Conservation (phyloP, 2,888 invertebrate species). For the Ectemnius cavifrons region DNA sequence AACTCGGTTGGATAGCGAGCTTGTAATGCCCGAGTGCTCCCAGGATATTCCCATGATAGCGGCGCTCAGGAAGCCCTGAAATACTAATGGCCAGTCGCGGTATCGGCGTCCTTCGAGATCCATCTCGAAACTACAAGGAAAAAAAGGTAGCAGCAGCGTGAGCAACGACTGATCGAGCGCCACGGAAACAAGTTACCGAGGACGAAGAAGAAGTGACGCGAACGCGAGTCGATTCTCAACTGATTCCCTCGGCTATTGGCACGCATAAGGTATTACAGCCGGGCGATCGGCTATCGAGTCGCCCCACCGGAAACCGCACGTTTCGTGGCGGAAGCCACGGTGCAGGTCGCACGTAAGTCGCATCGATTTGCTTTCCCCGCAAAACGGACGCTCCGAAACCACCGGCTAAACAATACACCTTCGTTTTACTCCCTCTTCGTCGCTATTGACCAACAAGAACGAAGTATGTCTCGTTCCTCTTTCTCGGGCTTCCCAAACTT, state of each 20-base stretch:
- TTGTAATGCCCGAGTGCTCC: slow-evolving; percentile 45
- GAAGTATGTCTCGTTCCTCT: too few species aligned
- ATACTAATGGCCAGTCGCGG: slow-evolving; percentile 15
- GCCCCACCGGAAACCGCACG: slow-evolving; percentile 74
- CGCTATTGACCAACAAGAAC: too few species aligned
- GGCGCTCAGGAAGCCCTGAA: slow-evolving; percentile 28
- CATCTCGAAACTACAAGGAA: slow-evolving; percentile 10
- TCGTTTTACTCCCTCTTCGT: too few species aligned
- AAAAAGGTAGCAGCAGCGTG: neutral
- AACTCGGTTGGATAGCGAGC: slow-evolving; percentile 48
- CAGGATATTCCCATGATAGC: slow-evolving; percentile 49
- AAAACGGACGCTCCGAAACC: slow-evolving; percentile 64
- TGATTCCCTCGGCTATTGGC: slow-evolving; percentile 53
- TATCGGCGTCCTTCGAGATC: slow-evolving; percentile 9
- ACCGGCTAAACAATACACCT: slow-evolving; percentile 38
- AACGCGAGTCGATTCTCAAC: slow-evolving; percentile 52
- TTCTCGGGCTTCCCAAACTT: too few species aligned
- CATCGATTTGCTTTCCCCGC: slow-evolving; percentile 62
- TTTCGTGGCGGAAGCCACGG: slow-evolving; percentile 69
- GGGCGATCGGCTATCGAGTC: slow-evolving; percentile 35
- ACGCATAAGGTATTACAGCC: slow-evolving; percentile 30
- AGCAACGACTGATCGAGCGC: neutral
- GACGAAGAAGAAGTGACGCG: slow-evolving; percentile 38
- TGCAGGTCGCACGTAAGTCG: slow-evolving; percentile 27
- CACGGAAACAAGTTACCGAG: neutral